A percentile compares a stretch with the other conserved stretches of the same genome.
Evolutionary conservation across 2,797 vertebrate species (phyloP).

Genomic region (Leptatherina wallacei): DNA sequence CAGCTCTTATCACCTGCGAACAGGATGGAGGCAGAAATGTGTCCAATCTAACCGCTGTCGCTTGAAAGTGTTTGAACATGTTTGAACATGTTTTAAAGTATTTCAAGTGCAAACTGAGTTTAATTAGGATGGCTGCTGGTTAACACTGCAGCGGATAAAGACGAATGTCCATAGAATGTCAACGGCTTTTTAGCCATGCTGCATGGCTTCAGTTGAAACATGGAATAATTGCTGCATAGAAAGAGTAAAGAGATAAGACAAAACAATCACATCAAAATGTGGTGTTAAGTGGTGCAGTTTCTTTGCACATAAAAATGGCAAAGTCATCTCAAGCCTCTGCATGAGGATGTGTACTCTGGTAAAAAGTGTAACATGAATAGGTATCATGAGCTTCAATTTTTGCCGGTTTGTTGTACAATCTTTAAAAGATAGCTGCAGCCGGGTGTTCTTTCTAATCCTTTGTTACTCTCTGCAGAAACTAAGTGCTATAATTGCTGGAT

Average conservation of each 20-base stretch:
- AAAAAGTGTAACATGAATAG: conserved; percentile 5
- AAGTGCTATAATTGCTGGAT: conserved; percentile 46
- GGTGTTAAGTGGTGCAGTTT: conserved; percentile 9
- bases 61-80: conserved; percentile 74
- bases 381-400: not conserved
- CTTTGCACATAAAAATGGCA: conserved; percentile 24
- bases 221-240: conserved; percentile 19
- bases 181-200: conserved; percentile 35
- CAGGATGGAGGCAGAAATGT: conserved; percentile 61
- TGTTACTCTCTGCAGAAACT: conserved; percentile 28
- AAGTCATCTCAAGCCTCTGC: conserved; percentile 24
- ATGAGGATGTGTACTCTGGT: conserved; percentile 24
- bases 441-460: conserved; percentile 5
- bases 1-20: conserved; percentile 67
- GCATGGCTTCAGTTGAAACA: conserved; percentile 25
- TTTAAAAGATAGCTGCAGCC: conserved; percentile 5
- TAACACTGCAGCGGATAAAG: conserved; percentile 57
- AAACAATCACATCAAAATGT: conserved; percentile 34
- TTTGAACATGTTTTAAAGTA: conserved; percentile 72
- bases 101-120: conserved; percentile 71
- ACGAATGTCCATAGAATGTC: conserved; percentile 59
- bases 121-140: conserved; percentile 75
- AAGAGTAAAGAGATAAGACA: conserved; percentile 22
- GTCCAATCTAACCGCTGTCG: conserved; percentile 64
- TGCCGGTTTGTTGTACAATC: conserved; percentile 5